A percentile compares a stretch with the other conserved stretches of the same genome.
These are phyloP conservation scores for Edolisoma coerulescens DNA, from an alignment of 2,113 vertebrate genomes.

Conservation along the genomic window DNA sequence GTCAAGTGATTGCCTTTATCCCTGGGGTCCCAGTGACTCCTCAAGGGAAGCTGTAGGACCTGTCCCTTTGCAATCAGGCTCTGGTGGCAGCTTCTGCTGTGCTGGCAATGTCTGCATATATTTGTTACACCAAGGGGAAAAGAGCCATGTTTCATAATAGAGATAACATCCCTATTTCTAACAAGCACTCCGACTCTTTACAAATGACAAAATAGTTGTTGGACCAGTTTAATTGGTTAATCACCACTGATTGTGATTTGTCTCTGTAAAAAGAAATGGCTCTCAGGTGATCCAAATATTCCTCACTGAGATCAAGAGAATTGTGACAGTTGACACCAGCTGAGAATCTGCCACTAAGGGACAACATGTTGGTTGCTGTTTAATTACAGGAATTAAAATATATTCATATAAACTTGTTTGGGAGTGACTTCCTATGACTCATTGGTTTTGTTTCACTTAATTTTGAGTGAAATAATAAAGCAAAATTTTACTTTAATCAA, in stretches of 20 bases:
- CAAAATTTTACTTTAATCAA: not conserved
- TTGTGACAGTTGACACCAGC: not conserved
- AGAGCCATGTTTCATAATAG: accelerated
- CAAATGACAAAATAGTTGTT: not conserved
- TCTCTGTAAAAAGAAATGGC: not conserved
- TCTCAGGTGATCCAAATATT: not conserved
- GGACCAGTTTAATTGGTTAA: not conserved
- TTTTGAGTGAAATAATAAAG: not conserved
- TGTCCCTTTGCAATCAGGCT: not conserved
- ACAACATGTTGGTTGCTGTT: not conserved
- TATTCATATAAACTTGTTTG: not conserved
- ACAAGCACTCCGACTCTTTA: not conserved
- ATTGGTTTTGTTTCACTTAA: not conserved
- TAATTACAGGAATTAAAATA: not conserved
- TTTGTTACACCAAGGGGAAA: not conserved
- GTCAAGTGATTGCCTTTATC: not conserved
- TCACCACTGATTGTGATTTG: not conserved
- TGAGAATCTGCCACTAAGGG: not conserved
- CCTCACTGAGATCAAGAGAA: accelerated
- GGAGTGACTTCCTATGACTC: not conserved
- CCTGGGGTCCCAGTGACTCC: not conserved
- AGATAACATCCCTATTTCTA: accelerated
- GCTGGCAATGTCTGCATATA: not conserved
- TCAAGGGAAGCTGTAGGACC: not conserved
- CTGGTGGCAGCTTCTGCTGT: not conserved